phyloP scores from a whole-genome alignment of 2,888 invertebrate genomes.

The Mantis religiosa region DNA sequence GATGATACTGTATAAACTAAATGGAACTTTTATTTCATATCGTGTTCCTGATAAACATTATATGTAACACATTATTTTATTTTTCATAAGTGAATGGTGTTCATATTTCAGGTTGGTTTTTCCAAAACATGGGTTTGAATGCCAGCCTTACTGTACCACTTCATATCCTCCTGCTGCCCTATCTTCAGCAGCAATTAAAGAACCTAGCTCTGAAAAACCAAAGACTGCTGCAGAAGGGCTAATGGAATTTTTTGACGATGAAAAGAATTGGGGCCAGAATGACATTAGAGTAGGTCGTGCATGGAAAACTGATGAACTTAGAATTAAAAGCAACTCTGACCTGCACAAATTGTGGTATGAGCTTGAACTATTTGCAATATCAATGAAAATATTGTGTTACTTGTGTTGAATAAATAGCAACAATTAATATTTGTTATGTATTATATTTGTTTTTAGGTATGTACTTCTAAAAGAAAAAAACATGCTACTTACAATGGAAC shows the following conservation, averaged over 20 bases:
- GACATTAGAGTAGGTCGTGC: slow-evolving; percentile 77
- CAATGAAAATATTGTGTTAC: background rate
- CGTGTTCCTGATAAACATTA: too few relatives aligned
- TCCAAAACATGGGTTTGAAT: background rate
- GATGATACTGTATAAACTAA: too few relatives aligned
- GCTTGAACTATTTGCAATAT: background rate
- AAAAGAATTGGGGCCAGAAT: slow-evolving; percentile 76
- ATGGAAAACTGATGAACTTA: slow-evolving; percentile 85
- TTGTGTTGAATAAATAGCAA: background rate
- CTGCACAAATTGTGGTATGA: slow-evolving; percentile 92
- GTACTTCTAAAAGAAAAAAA: slow-evolving; percentile 91
- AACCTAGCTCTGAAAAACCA: background rate
- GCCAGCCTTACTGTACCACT: background rate
- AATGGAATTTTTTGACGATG: slow-evolving; percentile 86
- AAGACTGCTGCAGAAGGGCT: slow-evolving; percentile 39
- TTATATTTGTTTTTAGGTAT: slow-evolving; percentile 53
- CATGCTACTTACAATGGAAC: slow-evolving; percentile 95
- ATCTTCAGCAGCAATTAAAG: background rate
- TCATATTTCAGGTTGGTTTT: background rate
- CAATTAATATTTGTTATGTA: background rate
- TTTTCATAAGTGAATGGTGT: background rate
- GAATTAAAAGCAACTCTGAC: slow-evolving; percentile 92
- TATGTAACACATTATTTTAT: too few relatives aligned
- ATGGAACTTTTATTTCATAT: too few relatives aligned
- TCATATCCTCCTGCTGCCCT: background rate